These are phyloP conservation scores for Muscicapa striata DNA, from an alignment of 2,797 vertebrate species.

Conservation along the genomic window DNA sequence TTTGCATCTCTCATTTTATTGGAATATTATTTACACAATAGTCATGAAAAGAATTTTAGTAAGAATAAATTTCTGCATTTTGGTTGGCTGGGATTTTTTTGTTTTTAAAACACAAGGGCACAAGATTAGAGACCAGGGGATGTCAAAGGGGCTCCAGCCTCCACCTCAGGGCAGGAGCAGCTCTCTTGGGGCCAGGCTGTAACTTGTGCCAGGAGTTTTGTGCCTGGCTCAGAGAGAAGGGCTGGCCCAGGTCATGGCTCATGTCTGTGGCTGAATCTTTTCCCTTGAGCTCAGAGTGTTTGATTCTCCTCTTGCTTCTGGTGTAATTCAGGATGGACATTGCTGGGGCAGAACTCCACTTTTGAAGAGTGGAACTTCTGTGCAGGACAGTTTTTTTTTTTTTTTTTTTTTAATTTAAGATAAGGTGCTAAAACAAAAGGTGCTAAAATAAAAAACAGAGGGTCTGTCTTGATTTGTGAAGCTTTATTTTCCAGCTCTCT, in stretches of 20 bases:
- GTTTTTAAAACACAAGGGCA: background rate
- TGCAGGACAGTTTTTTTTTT: background rate
- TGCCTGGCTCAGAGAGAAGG: background rate
- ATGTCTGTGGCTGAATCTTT: background rate
- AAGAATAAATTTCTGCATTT: background rate
- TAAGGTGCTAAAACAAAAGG: background rate
- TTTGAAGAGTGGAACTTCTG: background rate
- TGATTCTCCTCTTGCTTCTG: background rate
- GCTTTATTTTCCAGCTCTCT: background rate
- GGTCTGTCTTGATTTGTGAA: background rate
- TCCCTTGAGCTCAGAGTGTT: background rate
- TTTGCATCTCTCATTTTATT: background rate
- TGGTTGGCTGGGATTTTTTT: background rate
- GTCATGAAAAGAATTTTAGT: background rate
- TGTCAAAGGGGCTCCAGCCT: background rate
- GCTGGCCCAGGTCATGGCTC: background rate
- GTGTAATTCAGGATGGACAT: background rate
- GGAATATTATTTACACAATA: constrained; percentile 32
- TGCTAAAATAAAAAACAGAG: background rate
- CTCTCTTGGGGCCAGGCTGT: background rate
- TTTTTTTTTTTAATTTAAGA: background rate
- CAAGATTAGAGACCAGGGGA: background rate
- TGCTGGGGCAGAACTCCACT: background rate
- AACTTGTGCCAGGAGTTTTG: background rate
- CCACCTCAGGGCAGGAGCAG: background rate